Base-by-base conservation (phyloP, 2,888 invertebrate genomes). In the Portevinia maculata region DNA sequence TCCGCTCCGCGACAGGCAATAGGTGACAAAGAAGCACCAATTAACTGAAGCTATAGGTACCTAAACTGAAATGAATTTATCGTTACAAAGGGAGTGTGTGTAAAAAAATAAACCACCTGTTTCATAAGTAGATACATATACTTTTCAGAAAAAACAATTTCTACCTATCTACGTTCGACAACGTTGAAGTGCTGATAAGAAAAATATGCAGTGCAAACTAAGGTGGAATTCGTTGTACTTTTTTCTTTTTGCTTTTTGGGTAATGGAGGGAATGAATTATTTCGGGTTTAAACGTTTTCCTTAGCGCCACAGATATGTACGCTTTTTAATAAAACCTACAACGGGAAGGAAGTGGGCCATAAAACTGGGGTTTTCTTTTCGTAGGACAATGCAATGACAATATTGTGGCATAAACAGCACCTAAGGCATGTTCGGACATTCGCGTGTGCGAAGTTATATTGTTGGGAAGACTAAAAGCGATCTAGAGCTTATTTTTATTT, bases 131-230 rank as follows among this genome's bases (percentile, higher is more conserved):
- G 11, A 48, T 17, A 9, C 15, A 41, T 8, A 41, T 17, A 19
- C 3, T 39, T 39, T 52, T 13, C 9, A 39, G 34, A 50, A 50
- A 64, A 21, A 21, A 32, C 1, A 48, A 46, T 60, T 24, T 62
- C 52, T 52, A 52, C 52, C 55, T 65, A 62, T 34, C 28, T 55
- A 39, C 69, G 6, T 57, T 57, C 37, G 48, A 64, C 62, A 50
- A 53, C 30, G 41, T 41, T 53, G 41, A 59, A 41, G 50, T 52
- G 60, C 41, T 60, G 70, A 71, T 71, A 71, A 71, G 70, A n/a
- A 39, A 32, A 70, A 44, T 34, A 59, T 50, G 11, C 39, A 39
- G 62, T 62, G 34, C 62, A 34, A 7, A 48, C 21, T 15, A 13
- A 48, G 32, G 34, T 48, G 46, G 62, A 48, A 48, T 39, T 17